Conservation (phyloP, 2,888 invertebrate species). For the Amiota communis region DNA sequence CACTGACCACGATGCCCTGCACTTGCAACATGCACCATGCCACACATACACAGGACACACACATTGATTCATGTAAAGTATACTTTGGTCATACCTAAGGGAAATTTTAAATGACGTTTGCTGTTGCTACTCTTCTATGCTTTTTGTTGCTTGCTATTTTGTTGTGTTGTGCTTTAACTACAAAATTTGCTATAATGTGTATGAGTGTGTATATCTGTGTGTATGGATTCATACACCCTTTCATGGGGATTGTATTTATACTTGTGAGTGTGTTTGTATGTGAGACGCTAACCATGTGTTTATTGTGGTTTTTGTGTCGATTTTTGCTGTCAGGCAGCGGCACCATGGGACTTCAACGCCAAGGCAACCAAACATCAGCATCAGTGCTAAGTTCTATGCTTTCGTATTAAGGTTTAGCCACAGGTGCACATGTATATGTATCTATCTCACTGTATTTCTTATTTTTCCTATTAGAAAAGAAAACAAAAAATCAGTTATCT, state of each 20-base stretch:
- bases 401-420: slow-evolving; percentile 11
- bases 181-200: slow-evolving; percentile 20
- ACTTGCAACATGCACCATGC: slow-evolving; percentile 34
- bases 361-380: background rate
- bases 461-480: slow-evolving; percentile 26
- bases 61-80: background rate
- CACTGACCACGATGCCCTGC: slow-evolving; percentile 64
- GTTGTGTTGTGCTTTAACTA: slow-evolving; percentile 29
- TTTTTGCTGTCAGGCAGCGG: slow-evolving; percentile 13
- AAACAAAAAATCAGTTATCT: slow-evolving; percentile 42
- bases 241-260: background rate
- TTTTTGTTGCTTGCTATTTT: slow-evolving; percentile 3
- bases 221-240: background rate
- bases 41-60: background rate
- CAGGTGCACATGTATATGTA: slow-evolving; percentile 8
- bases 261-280: background rate
- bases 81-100: slow-evolving; percentile 15
- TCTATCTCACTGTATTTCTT: slow-evolving; percentile 34
- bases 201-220: slow-evolving; percentile 17
- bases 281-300: slow-evolving; percentile 17
- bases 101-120: slow-evolving; percentile 42
- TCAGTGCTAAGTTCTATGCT: too few species aligned
- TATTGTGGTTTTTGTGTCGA: slow-evolving; percentile 23
- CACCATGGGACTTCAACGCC: background rate
- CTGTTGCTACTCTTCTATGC: slow-evolving; percentile 35